Conservation (phyloP, 1,140 invertebrate genomes). For the Atopsyche davidsoni region DNA sequence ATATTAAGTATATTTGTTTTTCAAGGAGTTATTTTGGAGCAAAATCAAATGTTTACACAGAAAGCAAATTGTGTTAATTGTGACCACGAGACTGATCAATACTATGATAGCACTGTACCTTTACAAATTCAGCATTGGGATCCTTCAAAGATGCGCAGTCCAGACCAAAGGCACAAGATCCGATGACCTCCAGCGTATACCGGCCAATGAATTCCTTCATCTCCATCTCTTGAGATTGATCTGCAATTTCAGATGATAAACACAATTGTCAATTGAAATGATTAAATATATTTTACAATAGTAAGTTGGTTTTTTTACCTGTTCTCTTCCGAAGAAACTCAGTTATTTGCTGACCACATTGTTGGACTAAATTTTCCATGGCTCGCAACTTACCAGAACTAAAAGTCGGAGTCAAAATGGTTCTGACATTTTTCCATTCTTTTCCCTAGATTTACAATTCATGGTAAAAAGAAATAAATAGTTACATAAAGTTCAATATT, state of each 20-base stretch:
- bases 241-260: conserved; percentile 32
- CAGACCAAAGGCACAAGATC: conserved; percentile 46
- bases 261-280: conserved; percentile 6
- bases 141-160: conserved; percentile 39
- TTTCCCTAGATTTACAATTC: conserved; percentile 28
- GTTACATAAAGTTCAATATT: too few species aligned
- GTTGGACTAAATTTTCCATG: conserved; percentile 31
- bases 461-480: not conserved
- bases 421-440: conserved; percentile 32
- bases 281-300: not conserved
- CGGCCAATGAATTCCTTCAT: conserved; percentile 43
- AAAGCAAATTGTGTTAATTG: too few species aligned
- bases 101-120: conserved; percentile 30
- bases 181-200: conserved; percentile 45
- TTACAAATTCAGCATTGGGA: conserved; percentile 40
- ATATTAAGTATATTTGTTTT: too few species aligned
- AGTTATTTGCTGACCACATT: conserved; percentile 27
- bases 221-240: too few species aligned
- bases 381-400: conserved; percentile 32
- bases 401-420: conserved; percentile 31
- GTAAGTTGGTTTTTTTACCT: conserved; percentile 16
- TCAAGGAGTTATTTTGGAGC: too few species aligned
- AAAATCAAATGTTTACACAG: too few species aligned
- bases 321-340: conserved; percentile 23
- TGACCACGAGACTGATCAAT: too few species aligned